Base-by-base conservation (phyloP, 2,888 invertebrate genomes). In the Brachyptera risi region DNA sequence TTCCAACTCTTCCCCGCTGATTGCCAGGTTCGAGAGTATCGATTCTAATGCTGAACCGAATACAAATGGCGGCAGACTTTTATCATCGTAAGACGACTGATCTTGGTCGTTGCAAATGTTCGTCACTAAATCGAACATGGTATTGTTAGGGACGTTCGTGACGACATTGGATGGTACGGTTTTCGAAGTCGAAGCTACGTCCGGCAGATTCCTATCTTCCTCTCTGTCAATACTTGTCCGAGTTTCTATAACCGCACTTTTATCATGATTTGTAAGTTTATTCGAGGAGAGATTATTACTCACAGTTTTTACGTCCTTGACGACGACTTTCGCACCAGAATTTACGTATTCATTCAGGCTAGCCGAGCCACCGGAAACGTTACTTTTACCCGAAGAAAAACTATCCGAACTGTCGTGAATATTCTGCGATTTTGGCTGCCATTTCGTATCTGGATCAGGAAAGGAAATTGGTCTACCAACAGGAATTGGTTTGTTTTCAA, bases 311-410 rank as follows among this genome's bases (percentile, higher is more conserved):
- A 21, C 23, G 4, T 58, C 42, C n/a, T 23, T 47, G 4, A 44
- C 19, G 17, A 17, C 15, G 5, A 47, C 31, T 42, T 49, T 38
- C 50, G 11, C 17, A 11, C 60, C 63, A n/a, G 79, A 76, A 68
- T 78, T 80, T 59, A 81, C 73, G 69, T 84, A 85, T 59, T 85
- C 84, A 63, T 83, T 82, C 56, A 85, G 73, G 69, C 83, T 84
- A 68, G 79, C 81, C 66, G 84, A 84, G 26, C 85, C 84, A 68
- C 84, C 83, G 59, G 82, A 83, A 57, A 84, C 83, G 58, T 77
- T 79, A 31, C n/a, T 3, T n/a, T n/a, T n/a, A n/a, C n/a, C n/a
- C n/a, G n/a, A n/a, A n/a, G n/a, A n/a, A n/a, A n/a, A n/a, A n/a
- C n/a, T n/a, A n/a, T n/a, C n/a, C n/a, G n/a, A n/a, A n/a, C n/a